Evolutionary conservation across 2,888 invertebrate species (phyloP).

Genomic region (Homarus gammarus): DNA sequence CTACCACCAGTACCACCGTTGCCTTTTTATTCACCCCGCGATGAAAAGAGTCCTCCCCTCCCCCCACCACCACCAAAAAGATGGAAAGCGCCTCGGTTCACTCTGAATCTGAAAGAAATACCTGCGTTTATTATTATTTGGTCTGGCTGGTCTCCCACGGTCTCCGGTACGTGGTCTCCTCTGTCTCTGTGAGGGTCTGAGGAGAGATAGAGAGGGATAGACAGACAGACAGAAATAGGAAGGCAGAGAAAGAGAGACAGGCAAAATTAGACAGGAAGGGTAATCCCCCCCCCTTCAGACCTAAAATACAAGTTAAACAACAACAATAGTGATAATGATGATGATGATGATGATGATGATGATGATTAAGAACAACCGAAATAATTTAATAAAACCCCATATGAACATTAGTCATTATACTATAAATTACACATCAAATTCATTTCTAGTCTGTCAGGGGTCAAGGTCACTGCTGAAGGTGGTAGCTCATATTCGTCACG

Average conservation of each 20-base stretch:
- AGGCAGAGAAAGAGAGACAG: not conserved
- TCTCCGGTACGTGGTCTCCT: not conserved
- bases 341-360: too few species aligned
- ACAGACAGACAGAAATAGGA: not conserved
- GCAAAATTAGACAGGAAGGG: not conserved
- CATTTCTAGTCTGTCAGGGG: too few species aligned
- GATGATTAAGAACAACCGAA: too few species aligned
- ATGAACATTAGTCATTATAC: too few species aligned
- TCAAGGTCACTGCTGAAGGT: too few species aligned
- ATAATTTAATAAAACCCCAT: too few species aligned
- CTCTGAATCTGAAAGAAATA: conserved; percentile 47
- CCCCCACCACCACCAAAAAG: not conserved
- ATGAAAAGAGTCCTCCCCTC: conserved; percentile 12
- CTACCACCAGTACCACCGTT: not conserved
- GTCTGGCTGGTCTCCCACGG: conserved; percentile 25
- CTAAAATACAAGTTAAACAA: too few species aligned
- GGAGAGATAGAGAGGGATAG: not conserved
- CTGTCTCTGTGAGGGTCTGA: too few species aligned
- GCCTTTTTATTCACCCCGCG: conserved; percentile 41
- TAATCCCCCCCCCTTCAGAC: too few species aligned
- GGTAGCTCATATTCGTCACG: too few species aligned
- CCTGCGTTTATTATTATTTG: conserved; percentile 36
- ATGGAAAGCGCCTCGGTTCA: conserved; percentile 14
- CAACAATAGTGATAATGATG: too few species aligned
- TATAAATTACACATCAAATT: too few species aligned